These are phyloP conservation scores for Apistogramma diplotaenia DNA, from an alignment of 2,113 vertebrate species.

Conservation along the genomic window DNA sequence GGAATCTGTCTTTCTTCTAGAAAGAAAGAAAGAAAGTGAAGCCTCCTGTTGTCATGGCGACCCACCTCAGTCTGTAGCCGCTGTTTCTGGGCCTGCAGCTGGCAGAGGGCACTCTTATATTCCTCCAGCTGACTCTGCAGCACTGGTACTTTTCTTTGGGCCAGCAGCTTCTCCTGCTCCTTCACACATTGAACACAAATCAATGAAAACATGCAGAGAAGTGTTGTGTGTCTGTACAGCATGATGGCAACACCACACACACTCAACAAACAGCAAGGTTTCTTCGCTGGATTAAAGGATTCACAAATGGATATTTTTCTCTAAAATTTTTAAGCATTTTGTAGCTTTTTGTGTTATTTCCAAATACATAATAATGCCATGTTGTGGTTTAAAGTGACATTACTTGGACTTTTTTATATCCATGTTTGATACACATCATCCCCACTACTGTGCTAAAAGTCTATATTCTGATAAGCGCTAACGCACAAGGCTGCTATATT, in stretches of 20 bases:
- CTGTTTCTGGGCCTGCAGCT: slow-evolving; percentile 85
- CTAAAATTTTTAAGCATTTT: background rate
- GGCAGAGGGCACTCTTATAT: slow-evolving; percentile 84
- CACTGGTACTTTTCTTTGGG: slow-evolving; percentile 80
- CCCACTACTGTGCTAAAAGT: background rate
- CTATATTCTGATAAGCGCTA: background rate
- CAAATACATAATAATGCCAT: background rate
- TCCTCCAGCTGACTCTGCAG: slow-evolving; percentile 88
- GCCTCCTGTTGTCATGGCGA: slow-evolving; percentile 42
- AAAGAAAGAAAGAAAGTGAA: background rate
- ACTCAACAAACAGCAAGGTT: background rate
- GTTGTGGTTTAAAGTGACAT: background rate
- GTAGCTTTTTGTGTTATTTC: background rate
- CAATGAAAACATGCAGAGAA: background rate
- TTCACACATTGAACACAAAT: slow-evolving; percentile 23
- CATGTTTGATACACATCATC: background rate
- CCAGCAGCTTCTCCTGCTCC: slow-evolving; percentile 85
- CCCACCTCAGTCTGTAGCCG: slow-evolving; percentile 88
- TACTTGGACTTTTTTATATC: background rate
- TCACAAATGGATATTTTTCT: background rate
- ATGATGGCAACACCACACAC: background rate
- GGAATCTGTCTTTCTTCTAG: background rate
- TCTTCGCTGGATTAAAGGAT: background rate
- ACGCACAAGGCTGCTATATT: background rate
- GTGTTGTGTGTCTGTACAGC: background rate